Evolutionary conservation across 2,113 vertebrate species (phyloP).

Genomic region (Poeciliopsis prolifica): DNA sequence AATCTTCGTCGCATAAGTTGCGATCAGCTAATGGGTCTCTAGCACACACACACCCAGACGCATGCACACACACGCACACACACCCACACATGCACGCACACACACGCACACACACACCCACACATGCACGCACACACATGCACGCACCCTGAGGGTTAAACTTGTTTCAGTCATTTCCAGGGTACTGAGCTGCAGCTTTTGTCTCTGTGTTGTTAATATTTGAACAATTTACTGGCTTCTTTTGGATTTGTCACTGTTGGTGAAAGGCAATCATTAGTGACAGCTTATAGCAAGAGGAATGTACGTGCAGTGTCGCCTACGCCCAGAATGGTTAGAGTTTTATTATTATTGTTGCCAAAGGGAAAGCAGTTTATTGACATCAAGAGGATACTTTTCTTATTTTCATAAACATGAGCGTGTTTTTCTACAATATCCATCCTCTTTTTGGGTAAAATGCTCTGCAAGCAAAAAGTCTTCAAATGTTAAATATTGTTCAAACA

Average conservation of each 20-base stretch:
- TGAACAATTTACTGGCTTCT: conserved; percentile 30
- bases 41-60: neutral
- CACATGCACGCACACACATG: neutral
- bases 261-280: conserved; percentile 36
- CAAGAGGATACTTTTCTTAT: conserved; percentile 2
- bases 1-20: conserved; percentile 43
- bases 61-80: neutral
- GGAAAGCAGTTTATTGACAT: neutral
- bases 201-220: conserved; percentile 36
- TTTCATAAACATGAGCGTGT: neutral
- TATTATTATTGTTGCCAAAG: neutral
- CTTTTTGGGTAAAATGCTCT: conserved; percentile 2
- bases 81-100: neutral
- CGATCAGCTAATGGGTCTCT: conserved; percentile 11
- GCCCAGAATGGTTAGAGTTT: neutral
- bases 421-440: neutral
- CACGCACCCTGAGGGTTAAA: conserved; percentile 24
- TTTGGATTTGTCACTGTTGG: conserved; percentile 25
- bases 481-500: conserved; percentile 6
- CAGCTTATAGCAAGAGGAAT: conserved; percentile 43
- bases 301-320: neutral
- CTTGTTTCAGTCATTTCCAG: conserved; percentile 30
- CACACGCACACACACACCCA: neutral
- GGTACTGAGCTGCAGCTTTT: conserved; percentile 47
- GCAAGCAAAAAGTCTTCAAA: neutral